phyloP scores from a whole-genome alignment of 2,888 invertebrate genomes.

The Sthenelais limicola region DNA sequence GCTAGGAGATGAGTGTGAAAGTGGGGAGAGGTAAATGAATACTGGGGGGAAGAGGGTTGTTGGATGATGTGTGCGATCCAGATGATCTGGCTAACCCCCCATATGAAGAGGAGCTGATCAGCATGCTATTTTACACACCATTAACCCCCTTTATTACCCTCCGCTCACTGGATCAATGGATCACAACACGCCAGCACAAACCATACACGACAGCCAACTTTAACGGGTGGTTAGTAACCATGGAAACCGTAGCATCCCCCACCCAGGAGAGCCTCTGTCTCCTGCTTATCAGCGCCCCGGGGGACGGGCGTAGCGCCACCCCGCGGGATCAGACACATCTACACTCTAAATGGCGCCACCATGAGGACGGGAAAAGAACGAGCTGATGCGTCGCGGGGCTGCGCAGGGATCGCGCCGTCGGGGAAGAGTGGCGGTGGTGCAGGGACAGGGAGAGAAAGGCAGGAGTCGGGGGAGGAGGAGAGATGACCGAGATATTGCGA shows the following conservation, averaged over 20 bases:
- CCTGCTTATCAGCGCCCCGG: too few species aligned
- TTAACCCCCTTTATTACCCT: slow-evolving; percentile 10
- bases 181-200: not conserved
- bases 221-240: slow-evolving; percentile 31
- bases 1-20: too few species aligned
- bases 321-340: not conserved
- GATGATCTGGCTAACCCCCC: too few species aligned
- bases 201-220: too few species aligned
- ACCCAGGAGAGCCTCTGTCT: not conserved
- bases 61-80: too few species aligned
- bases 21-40: too few species aligned
- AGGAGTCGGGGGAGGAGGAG: not conserved
- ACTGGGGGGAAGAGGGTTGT: too few species aligned
- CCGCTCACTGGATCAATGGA: not conserved
- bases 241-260: slow-evolving; percentile 5
- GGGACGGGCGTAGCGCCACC: not conserved
- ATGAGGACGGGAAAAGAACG: not conserved
- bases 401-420: not conserved
- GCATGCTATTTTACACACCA: slow-evolving; percentile 28
- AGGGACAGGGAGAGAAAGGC: not conserved
- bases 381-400: not conserved
- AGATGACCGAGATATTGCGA: not conserved
- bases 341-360: not conserved
- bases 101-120: too few species aligned
- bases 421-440: not conserved